Evolutionary conservation across 2,113 vertebrate genomes (phyloP).

Genomic region (Ahaetulla prasina): DNA sequence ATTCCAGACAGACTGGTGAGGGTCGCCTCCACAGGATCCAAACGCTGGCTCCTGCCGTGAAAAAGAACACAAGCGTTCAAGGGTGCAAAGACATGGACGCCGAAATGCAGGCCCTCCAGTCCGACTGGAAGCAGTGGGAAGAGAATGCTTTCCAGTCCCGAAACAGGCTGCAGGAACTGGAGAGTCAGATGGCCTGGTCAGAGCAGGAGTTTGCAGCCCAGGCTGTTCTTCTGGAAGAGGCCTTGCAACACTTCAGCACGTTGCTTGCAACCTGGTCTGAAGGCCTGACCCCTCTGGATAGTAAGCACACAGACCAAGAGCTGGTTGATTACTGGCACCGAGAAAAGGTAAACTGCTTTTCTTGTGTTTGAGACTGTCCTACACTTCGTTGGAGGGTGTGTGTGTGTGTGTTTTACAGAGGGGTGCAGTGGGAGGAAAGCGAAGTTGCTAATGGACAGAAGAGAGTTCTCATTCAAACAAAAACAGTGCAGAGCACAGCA

Average conservation of each 20-base stretch:
- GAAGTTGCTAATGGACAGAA: neutral
- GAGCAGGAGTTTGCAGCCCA: slow-evolving; percentile 81
- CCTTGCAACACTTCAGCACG: slow-evolving; percentile 68
- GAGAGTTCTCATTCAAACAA: neutral
- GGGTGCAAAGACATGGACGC: slow-evolving; percentile 81
- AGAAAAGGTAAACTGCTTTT: slow-evolving; percentile 75
- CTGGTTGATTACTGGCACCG: slow-evolving; percentile 81
- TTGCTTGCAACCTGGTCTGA: slow-evolving; percentile 76
- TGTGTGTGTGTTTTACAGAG: no score
- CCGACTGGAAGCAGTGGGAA: slow-evolving; percentile 92
- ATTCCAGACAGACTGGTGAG: slow-evolving; percentile 82
- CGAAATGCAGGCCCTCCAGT: slow-evolving; percentile 85
- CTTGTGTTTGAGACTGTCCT: slow-evolving; percentile 47
- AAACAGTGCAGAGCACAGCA: neutral
- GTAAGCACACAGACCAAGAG: slow-evolving; percentile 80
- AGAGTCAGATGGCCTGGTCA: slow-evolving; percentile 76
- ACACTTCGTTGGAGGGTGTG: neutral
- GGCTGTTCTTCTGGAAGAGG: slow-evolving; percentile 77
- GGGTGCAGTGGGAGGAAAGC: neutral
- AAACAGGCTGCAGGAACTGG: slow-evolving; percentile 73
- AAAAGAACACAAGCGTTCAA: slow-evolving; percentile 75
- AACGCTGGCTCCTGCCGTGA: slow-evolving; percentile 72
- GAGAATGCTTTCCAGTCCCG: slow-evolving; percentile 76
- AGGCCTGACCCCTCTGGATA: slow-evolving; percentile 75
- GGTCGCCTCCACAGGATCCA: slow-evolving; percentile 83